Evolutionary conservation across 2,113 vertebrate species (phyloP).

Genomic region (human (Homo sapiens)): DNA sequence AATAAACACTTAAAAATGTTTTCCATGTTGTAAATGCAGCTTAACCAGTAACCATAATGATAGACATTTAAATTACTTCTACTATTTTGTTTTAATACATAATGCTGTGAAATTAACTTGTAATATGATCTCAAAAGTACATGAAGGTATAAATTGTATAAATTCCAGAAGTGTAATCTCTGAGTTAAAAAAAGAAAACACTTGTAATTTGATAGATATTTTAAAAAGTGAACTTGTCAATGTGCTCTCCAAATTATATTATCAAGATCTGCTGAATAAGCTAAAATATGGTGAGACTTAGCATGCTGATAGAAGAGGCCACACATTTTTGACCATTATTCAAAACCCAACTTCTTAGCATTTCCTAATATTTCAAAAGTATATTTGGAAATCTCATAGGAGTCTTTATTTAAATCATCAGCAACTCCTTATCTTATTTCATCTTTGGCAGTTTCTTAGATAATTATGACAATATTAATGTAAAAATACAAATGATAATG

Average conservation of each 20-base stretch:
- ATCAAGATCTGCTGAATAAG: neutral
- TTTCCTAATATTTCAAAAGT: neutral
- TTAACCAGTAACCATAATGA: neutral
- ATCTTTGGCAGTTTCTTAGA: neutral
- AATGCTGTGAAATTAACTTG: neutral
- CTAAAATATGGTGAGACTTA: neutral
- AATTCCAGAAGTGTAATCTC: neutral
- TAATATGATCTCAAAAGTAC: neutral
- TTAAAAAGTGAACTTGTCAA: neutral
- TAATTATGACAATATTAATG: neutral
- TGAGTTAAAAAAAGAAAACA: neutral
- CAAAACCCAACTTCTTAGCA: neutral
- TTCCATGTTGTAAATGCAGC: neutral
- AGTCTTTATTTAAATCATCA: neutral
- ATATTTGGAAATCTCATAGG: neutral
- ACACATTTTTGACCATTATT: neutral
- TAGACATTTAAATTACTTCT: neutral
- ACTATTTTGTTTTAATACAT: neutral
- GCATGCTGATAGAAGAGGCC: neutral
- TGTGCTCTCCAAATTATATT: neutral
- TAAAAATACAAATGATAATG: neutral
- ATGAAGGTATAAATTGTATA: neutral
- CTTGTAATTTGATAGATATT: neutral
- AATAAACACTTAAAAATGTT: neutral
- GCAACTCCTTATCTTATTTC: neutral